Evolutionary conservation across 53 echinoderm and acorn worm genomes (phyloP), one percentile per base, ranked within the genome.

Genomic region (Patiria pectinifera): DNA sequence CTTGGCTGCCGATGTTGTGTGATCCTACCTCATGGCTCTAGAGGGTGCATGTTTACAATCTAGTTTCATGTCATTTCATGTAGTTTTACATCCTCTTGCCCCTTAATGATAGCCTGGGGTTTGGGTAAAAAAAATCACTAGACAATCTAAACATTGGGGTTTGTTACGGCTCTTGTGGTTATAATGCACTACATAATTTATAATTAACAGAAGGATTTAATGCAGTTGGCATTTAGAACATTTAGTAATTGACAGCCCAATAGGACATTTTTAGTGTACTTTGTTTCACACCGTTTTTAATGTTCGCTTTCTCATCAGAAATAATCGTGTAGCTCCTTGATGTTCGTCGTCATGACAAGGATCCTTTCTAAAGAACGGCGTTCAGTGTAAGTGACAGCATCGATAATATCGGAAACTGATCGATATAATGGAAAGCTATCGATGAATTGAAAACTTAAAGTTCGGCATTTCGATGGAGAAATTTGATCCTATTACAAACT

Each of bases 261-360:
- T 13, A 4, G 44, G 44, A 70, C 7, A 70, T 46, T 11, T 6
- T 63, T 16, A 70, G 10, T 44, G 23, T 12, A 35, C 0, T 43
- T 26, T 18, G 4, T 35, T 48, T 59, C 22, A n/a, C 8, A 82
- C 6, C 26, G 13, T 63, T 4, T 4, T 11, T 35, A 9, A 58
- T 62, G 35, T 63, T 66, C 85, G 1, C 19, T 85, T 85, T 85
- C 43, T 84, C 4, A 4, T 45, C 85, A 85, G 85, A 85, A 85
- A 85, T 85, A 85, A 85, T 85, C 45, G 85, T 85, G 3, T 85
- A 85, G 46, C 70, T 53, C 69, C 18, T 63, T 13, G 62, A 26
- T 24, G 60, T 22, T 60, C 25, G n/a, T 83, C 25, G 43, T 11
- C 15, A 61, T 18, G 62, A 15, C 83, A 83, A 62, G 18, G 12